phyloP scores from a whole-genome alignment of 2,888 invertebrate genomes.

The Melanostoma mellinum region DNA sequence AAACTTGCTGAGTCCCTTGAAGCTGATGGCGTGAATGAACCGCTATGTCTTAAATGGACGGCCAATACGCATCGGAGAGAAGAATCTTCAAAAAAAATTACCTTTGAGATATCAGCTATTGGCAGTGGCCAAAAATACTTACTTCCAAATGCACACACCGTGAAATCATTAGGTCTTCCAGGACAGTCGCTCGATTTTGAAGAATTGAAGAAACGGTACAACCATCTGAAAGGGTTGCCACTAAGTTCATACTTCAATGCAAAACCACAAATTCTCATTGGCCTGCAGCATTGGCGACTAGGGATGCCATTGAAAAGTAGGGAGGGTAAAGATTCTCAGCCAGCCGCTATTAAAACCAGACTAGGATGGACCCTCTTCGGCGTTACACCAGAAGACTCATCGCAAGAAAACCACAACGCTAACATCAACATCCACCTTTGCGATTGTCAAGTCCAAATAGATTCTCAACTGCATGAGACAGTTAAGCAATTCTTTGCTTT shows the following conservation, averaged over 20 bases:
- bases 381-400: background rate
- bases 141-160: conserved; percentile 9
- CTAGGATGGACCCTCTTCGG: conserved; percentile 32
- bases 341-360: conserved; percentile 16
- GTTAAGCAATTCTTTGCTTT: conserved; percentile 12
- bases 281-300: background rate
- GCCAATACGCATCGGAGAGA: conserved; percentile 3
- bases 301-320: conserved; percentile 11
- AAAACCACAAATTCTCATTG: conserved; percentile 18
- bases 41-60: conserved; percentile 27
- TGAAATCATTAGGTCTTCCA: conserved; percentile 16
- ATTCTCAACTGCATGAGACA: background rate
- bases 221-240: conserved; percentile 2
- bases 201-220: background rate
- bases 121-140: background rate
- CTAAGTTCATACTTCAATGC: conserved; percentile 24
- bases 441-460: background rate
- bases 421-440: conserved; percentile 16
- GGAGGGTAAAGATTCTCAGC: conserved; percentile 8
- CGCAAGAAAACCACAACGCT: background rate
- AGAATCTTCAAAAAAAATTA: conserved; percentile 12
- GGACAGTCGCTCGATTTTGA: conserved; percentile 1
- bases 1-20: conserved; percentile 2
- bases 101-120: conserved; percentile 16
- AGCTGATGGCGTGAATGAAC: background rate